These are phyloP conservation scores for Hirtodrosophila confusa DNA, from an alignment of 2,888 invertebrate genomes.

Conservation along the genomic window DNA sequence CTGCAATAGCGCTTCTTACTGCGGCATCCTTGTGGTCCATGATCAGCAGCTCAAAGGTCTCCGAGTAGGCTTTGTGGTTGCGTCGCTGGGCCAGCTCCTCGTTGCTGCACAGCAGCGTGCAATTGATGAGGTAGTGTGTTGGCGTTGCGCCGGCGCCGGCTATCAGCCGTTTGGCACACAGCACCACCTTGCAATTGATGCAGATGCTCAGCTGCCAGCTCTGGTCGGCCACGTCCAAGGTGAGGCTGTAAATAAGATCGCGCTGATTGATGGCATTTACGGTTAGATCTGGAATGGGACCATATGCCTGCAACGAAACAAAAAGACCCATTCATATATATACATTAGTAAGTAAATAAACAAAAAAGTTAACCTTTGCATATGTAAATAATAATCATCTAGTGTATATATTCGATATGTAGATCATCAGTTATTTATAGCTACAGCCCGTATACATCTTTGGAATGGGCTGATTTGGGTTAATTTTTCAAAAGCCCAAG, in stretches of 20 bases:
- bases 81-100: slow-evolving; percentile 87
- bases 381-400: no score
- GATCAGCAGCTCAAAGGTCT: slow-evolving; percentile 89
- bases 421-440: no score
- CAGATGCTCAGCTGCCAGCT: slow-evolving; percentile 82
- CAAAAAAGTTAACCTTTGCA: no score
- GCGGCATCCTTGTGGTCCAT: slow-evolving; percentile 68
- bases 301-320: slow-evolving; percentile 75
- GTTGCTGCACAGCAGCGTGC: slow-evolving; percentile 84
- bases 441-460: no score
- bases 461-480: no score
- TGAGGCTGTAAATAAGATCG: slow-evolving; percentile 78
- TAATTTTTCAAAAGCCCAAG: no score
- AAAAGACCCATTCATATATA: slow-evolving; percentile 10
- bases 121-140: slow-evolving; percentile 77
- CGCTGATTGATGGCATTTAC: slow-evolving; percentile 76
- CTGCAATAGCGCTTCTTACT: slow-evolving; percentile 63
- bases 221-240: slow-evolving; percentile 57
- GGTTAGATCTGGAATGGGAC: slow-evolving; percentile 78
- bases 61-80: slow-evolving; percentile 88
- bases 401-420: no score
- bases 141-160: slow-evolving; percentile 32
- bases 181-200: slow-evolving; percentile 81
- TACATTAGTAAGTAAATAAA: background rate
- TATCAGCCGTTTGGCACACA: slow-evolving; percentile 75